These are phyloP conservation scores for Tauraco erythrolophus DNA, from an alignment of 2,113 vertebrate species.

Conservation along the genomic window DNA sequence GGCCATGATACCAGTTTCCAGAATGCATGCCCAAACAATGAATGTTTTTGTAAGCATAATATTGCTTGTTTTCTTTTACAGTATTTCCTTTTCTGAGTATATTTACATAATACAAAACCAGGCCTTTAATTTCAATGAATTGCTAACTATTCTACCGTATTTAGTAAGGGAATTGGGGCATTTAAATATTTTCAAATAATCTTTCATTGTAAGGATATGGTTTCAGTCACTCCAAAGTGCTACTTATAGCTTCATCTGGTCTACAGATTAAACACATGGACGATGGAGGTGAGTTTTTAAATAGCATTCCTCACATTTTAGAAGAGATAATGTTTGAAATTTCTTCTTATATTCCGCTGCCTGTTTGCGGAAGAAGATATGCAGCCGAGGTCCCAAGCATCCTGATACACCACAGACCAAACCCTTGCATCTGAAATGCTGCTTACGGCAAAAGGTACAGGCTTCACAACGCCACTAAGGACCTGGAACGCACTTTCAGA, in stretches of 20 bases:
- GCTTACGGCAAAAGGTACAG: background rate
- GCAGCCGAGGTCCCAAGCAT: background rate
- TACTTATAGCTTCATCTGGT: background rate
- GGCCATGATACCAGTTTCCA: background rate
- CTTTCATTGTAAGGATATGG: background rate
- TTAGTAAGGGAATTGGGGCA: background rate
- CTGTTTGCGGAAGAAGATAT: background rate
- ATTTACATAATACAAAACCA: slow-evolving; percentile 40
- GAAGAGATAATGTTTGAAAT: background rate
- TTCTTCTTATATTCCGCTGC: background rate
- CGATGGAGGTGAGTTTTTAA: background rate
- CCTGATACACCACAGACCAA: background rate
- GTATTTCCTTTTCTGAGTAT: background rate
- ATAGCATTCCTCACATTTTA: background rate
- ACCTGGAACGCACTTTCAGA: background rate
- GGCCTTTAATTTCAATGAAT: background rate
- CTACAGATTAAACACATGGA: background rate
- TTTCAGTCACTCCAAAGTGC: background rate
- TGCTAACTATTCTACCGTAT: background rate
- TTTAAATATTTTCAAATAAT: background rate
- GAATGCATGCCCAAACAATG: background rate
- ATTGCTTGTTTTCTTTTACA: background rate
- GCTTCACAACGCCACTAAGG: background rate
- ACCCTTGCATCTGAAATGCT: background rate
- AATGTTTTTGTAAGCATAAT: background rate